These are phyloP conservation scores for Montipora cactus DNA, from an alignment of 64 coral and sea anemone species.

Conservation along the genomic window DNA sequence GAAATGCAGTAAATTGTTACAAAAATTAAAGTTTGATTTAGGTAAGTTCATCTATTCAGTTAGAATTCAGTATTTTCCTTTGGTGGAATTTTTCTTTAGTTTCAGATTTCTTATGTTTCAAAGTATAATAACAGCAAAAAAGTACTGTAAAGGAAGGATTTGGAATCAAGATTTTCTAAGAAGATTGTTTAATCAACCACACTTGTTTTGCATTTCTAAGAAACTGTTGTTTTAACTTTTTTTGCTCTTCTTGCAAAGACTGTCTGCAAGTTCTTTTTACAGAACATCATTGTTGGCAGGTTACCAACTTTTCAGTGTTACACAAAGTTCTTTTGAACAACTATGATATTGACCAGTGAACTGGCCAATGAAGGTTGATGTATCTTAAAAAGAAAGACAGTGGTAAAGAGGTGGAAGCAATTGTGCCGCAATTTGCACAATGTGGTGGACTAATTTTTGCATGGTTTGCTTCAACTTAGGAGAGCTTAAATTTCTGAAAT, in stretches of 20 bases:
- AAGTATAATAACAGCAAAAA: neutral
- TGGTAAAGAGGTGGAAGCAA: no score
- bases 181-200: neutral
- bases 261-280: neutral
- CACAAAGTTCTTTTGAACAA: no score
- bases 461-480: neutral
- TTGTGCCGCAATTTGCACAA: neutral
- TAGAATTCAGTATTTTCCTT: no score
- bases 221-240: neutral
- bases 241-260: neutral
- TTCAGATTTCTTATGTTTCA: neutral
- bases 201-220: neutral
- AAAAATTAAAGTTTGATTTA: no score
- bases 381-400: no score
- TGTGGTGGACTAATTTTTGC: neutral
- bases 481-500: slow-evolving; percentile 22
- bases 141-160: neutral
- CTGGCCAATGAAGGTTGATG: no score
- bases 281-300: neutral
- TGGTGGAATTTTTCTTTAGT: neutral
- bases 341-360: no score
- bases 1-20: no score
- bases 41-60: no score
- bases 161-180: neutral
- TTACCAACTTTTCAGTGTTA: no score